These are phyloP conservation scores for Urocitellus parryii DNA, from an alignment of 2,113 vertebrate species.

Conservation along the genomic window DNA sequence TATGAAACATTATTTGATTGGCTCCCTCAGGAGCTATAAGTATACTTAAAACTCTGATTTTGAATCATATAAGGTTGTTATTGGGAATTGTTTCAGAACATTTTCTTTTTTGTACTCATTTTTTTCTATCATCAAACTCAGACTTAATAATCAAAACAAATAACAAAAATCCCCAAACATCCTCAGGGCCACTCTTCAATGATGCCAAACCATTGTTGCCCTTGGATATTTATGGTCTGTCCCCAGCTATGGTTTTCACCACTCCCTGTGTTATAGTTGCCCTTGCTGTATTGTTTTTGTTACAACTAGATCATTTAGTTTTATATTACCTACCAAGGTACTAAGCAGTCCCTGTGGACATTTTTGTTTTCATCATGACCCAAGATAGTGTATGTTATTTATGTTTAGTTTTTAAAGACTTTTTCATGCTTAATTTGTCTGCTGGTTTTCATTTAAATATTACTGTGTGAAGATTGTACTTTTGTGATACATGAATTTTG, in stretches of 20 bases:
- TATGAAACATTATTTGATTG: too few relatives aligned
- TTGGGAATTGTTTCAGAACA: too few relatives aligned
- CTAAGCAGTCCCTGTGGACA: not conserved
- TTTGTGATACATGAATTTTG: not conserved
- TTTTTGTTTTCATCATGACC: not conserved
- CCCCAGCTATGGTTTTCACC: rapidly evolving
- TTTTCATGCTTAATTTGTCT: not conserved
- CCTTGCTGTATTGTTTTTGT: not conserved
- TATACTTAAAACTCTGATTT: too few relatives aligned
- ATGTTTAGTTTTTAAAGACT: slow-evolving; percentile 14
- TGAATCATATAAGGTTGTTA: too few relatives aligned
- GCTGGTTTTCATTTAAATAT: slow-evolving; percentile 1
- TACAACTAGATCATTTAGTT: not conserved
- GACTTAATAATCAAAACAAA: too few relatives aligned
- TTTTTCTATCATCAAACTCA: too few relatives aligned
- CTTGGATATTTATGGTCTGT: not conserved
- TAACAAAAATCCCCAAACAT: too few relatives aligned
- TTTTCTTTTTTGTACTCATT: too few relatives aligned
- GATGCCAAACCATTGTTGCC: too few relatives aligned
- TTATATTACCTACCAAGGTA: not conserved
- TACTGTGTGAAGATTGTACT: not conserved
- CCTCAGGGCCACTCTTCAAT: not conserved
- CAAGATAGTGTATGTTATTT: not conserved
- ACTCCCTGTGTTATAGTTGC: not conserved
- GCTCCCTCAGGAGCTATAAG: too few relatives aligned